Base-by-base conservation (phyloP, 2,888 invertebrate species). In the Phaonia tiefii region DNA sequence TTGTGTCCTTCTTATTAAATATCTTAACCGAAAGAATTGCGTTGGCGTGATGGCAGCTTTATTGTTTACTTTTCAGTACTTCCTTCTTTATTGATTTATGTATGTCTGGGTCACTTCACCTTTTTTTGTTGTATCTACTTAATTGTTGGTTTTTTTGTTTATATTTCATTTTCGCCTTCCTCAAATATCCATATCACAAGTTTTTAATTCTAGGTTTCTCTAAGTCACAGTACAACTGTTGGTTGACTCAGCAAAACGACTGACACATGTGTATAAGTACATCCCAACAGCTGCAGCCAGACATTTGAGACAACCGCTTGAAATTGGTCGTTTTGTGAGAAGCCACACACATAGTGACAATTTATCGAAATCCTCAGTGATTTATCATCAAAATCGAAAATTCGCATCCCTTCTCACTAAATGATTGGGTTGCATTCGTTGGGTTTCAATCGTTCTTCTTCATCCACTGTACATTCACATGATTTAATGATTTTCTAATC, bases 401-500 rank as follows among this genome's bases (percentile, higher is more conserved):
- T 69, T 69, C 69, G 54, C 42, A 75, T 72, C 46, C 74, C 72
- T 60, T 39, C 42, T 65, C 58, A 51, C 17, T 13, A 37, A 37
- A 60, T 31, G 8, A 31, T 8, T 31, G 31, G 31, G 4, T 31
- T 5, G 31, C 31, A 31, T 54, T 63, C 11, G 60, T 56, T 76
- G 76, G 73, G 74, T 46, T 71, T 72, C n/a, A n/a, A n/a, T 63
- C 31, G 22, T 46, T 78, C 13, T 31, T 31, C 31, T 54, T 71
- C 51, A 51, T 11, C 31, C 37, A 25, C 51, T 60, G 20, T 49
- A n/a, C n/a, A n/a, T n/a, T n/a, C n/a, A n/a, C n/a, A 71, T 75
- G 81, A 78, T 78, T 78, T 78, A 75, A 78, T 72, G 46, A 39
- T 77, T 71, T 77, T 60, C 77, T 71, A 77, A 75, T 77, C 74